These are phyloP conservation scores for Rhea pennata DNA, from an alignment of 2,113 vertebrate species.

Conservation along the genomic window DNA sequence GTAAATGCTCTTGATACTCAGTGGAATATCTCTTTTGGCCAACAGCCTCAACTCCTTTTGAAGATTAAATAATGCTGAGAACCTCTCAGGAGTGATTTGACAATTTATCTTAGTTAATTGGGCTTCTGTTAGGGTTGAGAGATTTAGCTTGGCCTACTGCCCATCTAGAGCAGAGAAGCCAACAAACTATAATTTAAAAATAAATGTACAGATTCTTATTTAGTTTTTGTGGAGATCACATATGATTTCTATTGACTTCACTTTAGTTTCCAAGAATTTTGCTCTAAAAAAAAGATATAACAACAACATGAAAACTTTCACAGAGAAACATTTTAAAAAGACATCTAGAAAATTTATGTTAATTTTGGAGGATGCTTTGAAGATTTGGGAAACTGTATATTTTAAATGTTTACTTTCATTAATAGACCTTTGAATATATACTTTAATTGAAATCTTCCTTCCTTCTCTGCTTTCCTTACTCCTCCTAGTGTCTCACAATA, in stretches of 20 bases:
- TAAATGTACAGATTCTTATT: neutral
- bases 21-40: neutral
- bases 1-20: neutral
- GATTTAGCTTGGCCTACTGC: constrained; percentile 14
- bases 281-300: neutral
- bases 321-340: neutral
- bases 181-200: neutral
- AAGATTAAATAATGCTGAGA: constrained; percentile 16
- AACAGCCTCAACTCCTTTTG: neutral
- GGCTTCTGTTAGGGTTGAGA: constrained; percentile 53
- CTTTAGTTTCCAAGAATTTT: constrained; percentile 7
- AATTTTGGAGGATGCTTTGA: neutral
- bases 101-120: constrained; percentile 61
- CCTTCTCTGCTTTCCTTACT: neutral
- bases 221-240: constrained; percentile 3
- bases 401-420: neutral
- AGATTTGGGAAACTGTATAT: neutral
- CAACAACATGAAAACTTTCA: neutral
- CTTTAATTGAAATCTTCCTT: neutral
- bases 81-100: neutral
- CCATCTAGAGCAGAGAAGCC: neutral
- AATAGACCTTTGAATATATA: neutral
- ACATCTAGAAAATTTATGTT: neutral
- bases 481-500: neutral
- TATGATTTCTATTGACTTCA: constrained; percentile 23